A percentile compares a stretch with the other conserved stretches of the same genome.
phyloP scores from a whole-genome alignment of 1,140 invertebrate genomes.

The Pseudachorutes palmiensis region DNA sequence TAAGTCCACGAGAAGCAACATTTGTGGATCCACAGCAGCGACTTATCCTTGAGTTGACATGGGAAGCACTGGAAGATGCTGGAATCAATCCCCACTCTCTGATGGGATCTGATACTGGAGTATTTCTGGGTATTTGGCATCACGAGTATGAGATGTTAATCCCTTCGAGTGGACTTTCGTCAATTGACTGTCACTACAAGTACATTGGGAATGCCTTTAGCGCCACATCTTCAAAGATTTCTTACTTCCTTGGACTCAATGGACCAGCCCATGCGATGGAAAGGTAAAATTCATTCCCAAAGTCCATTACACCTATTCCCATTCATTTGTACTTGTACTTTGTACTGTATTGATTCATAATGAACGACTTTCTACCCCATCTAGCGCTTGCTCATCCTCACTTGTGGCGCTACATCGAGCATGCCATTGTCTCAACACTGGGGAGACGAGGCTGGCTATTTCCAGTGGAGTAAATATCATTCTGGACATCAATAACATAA shows the following conservation, averaged over 20 bases:
- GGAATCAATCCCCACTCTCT: constrained; percentile 40
- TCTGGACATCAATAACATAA: background rate
- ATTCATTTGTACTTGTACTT: no score
- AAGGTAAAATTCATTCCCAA: no score
- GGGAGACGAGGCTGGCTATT: background rate
- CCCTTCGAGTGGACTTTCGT: no score
- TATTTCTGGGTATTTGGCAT: constrained; percentile 47
- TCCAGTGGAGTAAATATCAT: background rate
- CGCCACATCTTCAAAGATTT: no score
- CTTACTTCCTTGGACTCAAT: no score
- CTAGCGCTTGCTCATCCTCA: no score
- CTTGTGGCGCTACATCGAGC: background rate
- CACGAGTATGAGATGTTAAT: constrained; percentile 14
- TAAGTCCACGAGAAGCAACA: constrained; percentile 50
- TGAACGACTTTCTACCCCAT: background rate
- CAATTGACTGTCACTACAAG: no score
- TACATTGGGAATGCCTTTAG: no score
- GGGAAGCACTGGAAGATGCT: constrained; percentile 55
- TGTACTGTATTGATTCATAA: background rate
- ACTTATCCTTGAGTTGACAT: constrained; percentile 52
- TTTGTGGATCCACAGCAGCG: constrained; percentile 56
- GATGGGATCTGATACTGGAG: constrained; percentile 47
- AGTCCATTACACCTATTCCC: no score
- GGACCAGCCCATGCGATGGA: no score
- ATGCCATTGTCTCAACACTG: background rate